These are phyloP conservation scores for Drosophila pseudoananassae DNA, from an alignment of 1,140 invertebrate species.

Conservation along the genomic window DNA sequence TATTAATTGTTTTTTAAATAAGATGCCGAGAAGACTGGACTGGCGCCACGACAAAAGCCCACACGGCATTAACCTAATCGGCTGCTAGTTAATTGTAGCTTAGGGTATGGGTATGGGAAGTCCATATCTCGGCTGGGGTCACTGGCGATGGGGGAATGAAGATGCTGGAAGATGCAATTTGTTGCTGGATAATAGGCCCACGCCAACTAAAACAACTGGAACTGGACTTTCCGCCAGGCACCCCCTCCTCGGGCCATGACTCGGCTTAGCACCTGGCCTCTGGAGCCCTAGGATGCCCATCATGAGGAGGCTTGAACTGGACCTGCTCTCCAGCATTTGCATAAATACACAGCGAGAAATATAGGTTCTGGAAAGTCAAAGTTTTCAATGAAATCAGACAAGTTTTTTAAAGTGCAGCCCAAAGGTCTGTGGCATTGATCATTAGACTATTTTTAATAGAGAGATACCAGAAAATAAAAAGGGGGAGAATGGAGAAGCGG, in stretches of 20 bases:
- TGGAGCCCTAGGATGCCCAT: conserved; percentile 53
- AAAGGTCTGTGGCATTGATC: conserved; percentile 54
- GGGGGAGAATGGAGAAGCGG: not conserved
- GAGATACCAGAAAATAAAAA: conserved; percentile 36
- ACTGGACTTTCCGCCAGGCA: conserved; percentile 46
- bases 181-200: conserved; percentile 66
- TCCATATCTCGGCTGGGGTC: conserved; percentile 19
- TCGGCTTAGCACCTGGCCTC: conserved; percentile 68
- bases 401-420: not conserved
- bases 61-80: conserved; percentile 61
- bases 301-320: conserved; percentile 57
- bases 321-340: conserved; percentile 46
- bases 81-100: conserved; percentile 41
- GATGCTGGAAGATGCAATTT: conserved; percentile 49
- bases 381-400: not conserved
- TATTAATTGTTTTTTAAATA: conserved; percentile 75
- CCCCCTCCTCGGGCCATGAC: not conserved
- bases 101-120: conserved; percentile 28
- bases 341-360: conserved; percentile 7
- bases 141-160: conserved; percentile 25
- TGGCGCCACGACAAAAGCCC: conserved; percentile 59
- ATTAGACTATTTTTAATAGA: conserved; percentile 82
- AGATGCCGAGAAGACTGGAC: conserved; percentile 48
- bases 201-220: conserved; percentile 44
- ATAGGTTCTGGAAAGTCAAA: not conserved